Base-by-base conservation (phyloP, 2,113 vertebrate genomes). In the Grammomys dolichurus region DNA sequence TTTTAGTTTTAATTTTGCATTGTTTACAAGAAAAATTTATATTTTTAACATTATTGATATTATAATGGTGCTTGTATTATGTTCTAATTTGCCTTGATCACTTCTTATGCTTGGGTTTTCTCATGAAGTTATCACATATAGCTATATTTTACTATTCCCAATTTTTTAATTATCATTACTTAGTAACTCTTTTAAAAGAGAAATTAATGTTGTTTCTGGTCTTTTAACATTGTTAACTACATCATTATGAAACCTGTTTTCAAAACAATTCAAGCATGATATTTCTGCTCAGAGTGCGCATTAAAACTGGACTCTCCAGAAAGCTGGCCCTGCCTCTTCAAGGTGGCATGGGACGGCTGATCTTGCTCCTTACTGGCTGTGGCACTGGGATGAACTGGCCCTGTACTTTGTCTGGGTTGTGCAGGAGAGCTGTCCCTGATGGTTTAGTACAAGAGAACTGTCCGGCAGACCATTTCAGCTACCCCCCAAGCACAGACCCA, bases 231-330 rank as follows among this genome's bases (percentile, higher is more conserved):
- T 77, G n/a, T 16, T 77, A 77, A 82, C 20, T 67, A 43, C 92
- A 54, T 7, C 19, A 31, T 40, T 73, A 84, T 67, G 40, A 90
- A 72, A 70, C 91, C 6, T 60, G 0, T 63, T 95, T 77, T 90
- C 67, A 90, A 96, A 85, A 65, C 93, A 20, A 69, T 78, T 88
- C 77, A 90, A 80, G 6, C 17, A 72, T 65, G 56, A n/a, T 72
- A 82, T 89, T 51, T 31, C 88, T 78, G 14, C 17, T 87, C 80
- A 91, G 26, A 24, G 8, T 54, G 8, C 70, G 72, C 46, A 46
- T 76, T 89, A 24, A 90, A 93, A 95, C 75, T 31, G 65, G 28
- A 65, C 46, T 72, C 17, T 72, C 17, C 36, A n/a, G 33, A 70
- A 33, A 70, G 14, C 33, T 70, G 69, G 5, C 5, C 14, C 69